phyloP scores from a whole-genome alignment of 92 coral and sea anemone genomes.

The Porites divaricata region DNA sequence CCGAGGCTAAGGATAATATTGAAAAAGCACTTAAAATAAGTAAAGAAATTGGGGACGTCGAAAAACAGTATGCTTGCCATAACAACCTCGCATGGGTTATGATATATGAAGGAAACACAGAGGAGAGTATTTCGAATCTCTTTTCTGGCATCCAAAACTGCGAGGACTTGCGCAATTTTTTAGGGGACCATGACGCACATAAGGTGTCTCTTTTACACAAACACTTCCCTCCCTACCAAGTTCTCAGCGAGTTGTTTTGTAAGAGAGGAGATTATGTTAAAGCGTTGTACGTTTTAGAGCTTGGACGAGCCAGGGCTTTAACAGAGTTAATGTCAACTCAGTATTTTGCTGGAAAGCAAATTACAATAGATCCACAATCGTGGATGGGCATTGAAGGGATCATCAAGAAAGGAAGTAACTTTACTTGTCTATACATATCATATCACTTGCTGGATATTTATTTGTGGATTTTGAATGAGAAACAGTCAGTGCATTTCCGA shows the following conservation, averaged over 20 bases:
- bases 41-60: too few species aligned
- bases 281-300: not conserved
- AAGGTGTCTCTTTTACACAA: not conserved
- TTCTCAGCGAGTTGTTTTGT: not conserved
- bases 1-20: too few species aligned
- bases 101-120: too few species aligned
- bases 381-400: not conserved
- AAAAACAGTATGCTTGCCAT: too few species aligned
- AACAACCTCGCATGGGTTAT: too few species aligned
- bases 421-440: not conserved
- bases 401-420: not conserved
- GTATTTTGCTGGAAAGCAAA: not conserved
- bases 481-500: not conserved
- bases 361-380: not conserved
- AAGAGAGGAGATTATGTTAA: not conserved
- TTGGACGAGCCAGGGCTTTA: constrained; percentile 7
- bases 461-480: not conserved
- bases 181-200: not conserved
- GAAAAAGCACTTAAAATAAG: too few species aligned
- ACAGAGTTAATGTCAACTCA: not conserved
- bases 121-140: too few species aligned
- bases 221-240: not conserved
- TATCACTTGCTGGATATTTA: not conserved
- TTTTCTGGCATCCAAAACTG: too few species aligned
- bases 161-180: not conserved